These are phyloP conservation scores for Teinopalpus imperialis DNA, from an alignment of 2,888 invertebrate species.

Conservation along the genomic window DNA sequence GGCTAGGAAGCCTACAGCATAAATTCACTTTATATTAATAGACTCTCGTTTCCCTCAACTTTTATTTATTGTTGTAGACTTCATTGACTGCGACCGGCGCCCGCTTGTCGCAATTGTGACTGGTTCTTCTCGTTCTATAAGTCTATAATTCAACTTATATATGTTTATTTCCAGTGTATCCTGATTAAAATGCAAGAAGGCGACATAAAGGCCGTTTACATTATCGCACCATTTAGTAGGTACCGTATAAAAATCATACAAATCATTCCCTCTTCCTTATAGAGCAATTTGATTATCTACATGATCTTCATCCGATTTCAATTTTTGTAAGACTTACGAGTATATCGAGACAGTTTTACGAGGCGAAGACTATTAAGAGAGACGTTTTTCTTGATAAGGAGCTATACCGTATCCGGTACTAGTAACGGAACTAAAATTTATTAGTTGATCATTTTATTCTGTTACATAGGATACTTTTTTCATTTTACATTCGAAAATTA, in stretches of 20 bases:
- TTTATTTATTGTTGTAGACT: slow-evolving; percentile 71
- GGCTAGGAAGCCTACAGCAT: slow-evolving; percentile 30
- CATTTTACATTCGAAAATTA: too few relatives aligned
- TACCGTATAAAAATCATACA: slow-evolving; percentile 66
- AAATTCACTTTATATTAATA: slow-evolving; percentile 53
- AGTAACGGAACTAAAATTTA: slow-evolving; percentile 18
- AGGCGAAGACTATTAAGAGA: slow-evolving; percentile 61
- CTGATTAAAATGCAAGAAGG: slow-evolving; percentile 73
- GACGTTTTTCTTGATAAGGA: slow-evolving; percentile 49
- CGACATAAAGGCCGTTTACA: slow-evolving; percentile 65
- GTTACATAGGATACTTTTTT: slow-evolving; percentile 6
- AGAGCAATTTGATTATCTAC: slow-evolving; percentile 48
- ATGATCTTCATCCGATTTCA: slow-evolving; percentile 55
- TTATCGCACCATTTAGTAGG: slow-evolving; percentile 73
- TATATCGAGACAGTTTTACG: slow-evolving; percentile 67
- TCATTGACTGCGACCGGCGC: slow-evolving; percentile 72
- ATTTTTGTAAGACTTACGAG: slow-evolving; percentile 53
- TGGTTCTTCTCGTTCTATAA: slow-evolving; percentile 76
- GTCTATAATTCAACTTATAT: slow-evolving; percentile 64
- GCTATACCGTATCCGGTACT: slow-evolving; percentile 26
- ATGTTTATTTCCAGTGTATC: slow-evolving; percentile 64
- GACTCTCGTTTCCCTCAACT: slow-evolving; percentile 61
- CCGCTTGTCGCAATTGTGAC: slow-evolving; percentile 74
- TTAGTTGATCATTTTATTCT: slow-evolving; percentile 7
- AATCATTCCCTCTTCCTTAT: slow-evolving; percentile 67